phyloP scores from a whole-genome alignment of 2,888 invertebrate species.

The Pyrocoelia pectoralis region DNA sequence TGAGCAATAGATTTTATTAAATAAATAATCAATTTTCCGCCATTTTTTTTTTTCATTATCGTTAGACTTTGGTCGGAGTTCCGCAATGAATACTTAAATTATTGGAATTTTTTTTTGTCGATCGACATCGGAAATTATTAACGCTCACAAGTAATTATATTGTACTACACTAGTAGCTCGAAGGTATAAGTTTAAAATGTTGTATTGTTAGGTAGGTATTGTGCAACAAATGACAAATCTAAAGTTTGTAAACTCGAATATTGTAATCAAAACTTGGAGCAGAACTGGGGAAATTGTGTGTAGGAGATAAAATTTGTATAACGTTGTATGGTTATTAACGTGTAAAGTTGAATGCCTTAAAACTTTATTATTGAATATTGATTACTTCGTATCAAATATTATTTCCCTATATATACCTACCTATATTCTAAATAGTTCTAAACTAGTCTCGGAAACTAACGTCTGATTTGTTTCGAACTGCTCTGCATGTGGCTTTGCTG shows the following conservation, averaged over 20 bases:
- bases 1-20: not conserved
- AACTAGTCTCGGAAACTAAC: too few species aligned
- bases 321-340: not conserved
- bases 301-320: slow-evolving; percentile 1
- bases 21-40: not conserved
- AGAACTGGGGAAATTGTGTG: not conserved
- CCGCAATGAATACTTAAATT: too few species aligned
- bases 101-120: too few species aligned
- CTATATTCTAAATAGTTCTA: too few species aligned
- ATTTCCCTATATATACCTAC: too few species aligned
- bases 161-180: not conserved
- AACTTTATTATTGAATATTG: slow-evolving; percentile 1
- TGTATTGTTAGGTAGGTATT: not conserved
- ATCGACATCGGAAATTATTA: too few species aligned
- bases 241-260: not conserved
- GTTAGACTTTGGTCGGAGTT: too few species aligned
- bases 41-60: too few species aligned
- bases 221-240: not conserved
- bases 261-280: not conserved
- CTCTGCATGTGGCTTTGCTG: too few species aligned
- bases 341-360: not conserved
- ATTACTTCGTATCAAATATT: not conserved
- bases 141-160: not conserved
- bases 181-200: not conserved
- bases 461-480: too few species aligned